These are phyloP conservation scores for Macrosiphum euphorbiae DNA, from an alignment of 2,888 invertebrate genomes.

Conservation along the genomic window DNA sequence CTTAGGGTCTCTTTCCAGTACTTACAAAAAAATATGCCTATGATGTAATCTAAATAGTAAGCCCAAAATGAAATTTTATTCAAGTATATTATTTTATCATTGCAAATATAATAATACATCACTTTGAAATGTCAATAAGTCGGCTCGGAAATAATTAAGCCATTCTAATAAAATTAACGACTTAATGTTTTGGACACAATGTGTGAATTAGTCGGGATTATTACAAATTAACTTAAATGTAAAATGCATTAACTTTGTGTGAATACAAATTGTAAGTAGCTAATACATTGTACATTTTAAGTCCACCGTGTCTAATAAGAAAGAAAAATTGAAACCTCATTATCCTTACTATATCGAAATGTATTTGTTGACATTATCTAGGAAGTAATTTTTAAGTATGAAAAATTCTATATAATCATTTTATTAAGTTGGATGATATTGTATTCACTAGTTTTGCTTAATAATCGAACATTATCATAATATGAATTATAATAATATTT, in stretches of 20 bases:
- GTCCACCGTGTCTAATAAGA: not conserved
- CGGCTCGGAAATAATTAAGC: not conserved
- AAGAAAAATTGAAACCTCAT: not conserved
- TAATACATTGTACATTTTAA: not conserved
- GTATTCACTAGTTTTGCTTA: not conserved
- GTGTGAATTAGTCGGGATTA: not conserved
- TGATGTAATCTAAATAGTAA: not conserved
- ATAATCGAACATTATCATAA: not conserved
- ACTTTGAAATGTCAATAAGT: not conserved
- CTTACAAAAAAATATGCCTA: not conserved
- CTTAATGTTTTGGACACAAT: not conserved
- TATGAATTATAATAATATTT: not conserved
- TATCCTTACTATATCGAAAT: not conserved
- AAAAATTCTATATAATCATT: not conserved
- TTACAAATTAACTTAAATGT: not conserved
- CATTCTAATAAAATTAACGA: not conserved
- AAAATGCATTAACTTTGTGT: too few relatives aligned
- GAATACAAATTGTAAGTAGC: not conserved
- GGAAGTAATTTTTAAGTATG: not conserved
- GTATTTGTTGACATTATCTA: not conserved
- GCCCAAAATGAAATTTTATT: not conserved
- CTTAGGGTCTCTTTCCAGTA: not conserved
- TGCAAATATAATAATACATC: not conserved
- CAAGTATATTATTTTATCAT: not conserved
- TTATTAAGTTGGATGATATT: not conserved